Evolutionary conservation across 2,113 vertebrate genomes (phyloP), one percentile per base, ranked within the genome.

Genomic region (Symphodus melops): DNA sequence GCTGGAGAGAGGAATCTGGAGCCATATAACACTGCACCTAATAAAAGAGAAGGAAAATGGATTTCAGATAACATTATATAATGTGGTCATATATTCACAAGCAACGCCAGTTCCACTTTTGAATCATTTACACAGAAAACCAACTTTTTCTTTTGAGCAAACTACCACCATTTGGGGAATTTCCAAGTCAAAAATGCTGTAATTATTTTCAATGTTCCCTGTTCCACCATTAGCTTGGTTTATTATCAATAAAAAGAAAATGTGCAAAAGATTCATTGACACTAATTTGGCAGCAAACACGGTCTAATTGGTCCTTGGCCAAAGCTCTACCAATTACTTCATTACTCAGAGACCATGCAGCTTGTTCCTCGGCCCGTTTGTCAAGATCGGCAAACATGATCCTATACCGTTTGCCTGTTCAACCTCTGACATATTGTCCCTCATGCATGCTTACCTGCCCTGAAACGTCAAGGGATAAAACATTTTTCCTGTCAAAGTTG

Each of bases 401-500:
- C 55, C 77, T 53, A 76, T 73, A 52, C 61, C 57, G 51, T 81
- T 68, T 77, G 73, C 75, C 55, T 13, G 75, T 51, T 79, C 72
- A 33, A 36, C 37, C 17, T 19, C 46, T 75, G 80, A 78, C 68
- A 81, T 73, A 79, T 69, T 69, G 81, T 62, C 62, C 65, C 52
- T 82, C 67, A 81, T 86, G 75, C 79, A 57, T 3, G 53, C 44
- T 79, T 65, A 54, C 81, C 72, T 20, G 37, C 76, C 79, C 59
- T 1, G 19, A 56, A 48, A 68, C 48, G 41, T 68, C 75, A 55
- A 68, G 73, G 41, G 69, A 75, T 69, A 85, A 33, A 82, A 83
- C 70, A 79, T 83, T 86, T 79, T 66, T 37, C 85, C 80, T 80
- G 85, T 86, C 84, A 84, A 75, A 82, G 67, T 76, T 75, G 86